Evolutionary conservation across 2,113 vertebrate species (phyloP).

Genomic region (Cyprinodon variegatus): DNA sequence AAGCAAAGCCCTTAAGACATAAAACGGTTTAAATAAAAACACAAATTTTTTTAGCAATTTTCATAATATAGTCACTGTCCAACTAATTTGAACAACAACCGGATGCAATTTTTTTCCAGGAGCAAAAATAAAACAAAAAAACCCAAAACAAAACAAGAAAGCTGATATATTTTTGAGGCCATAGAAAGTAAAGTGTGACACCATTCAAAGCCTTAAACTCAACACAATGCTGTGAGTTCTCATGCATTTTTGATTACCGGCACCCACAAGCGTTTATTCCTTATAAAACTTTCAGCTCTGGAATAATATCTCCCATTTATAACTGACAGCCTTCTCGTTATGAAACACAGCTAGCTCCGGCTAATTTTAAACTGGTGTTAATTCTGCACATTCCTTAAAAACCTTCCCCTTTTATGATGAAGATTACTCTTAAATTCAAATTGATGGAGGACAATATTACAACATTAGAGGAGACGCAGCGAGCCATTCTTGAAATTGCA

Average conservation of each 20-base stretch:
- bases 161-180: not conserved
- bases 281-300: constrained; percentile 47
- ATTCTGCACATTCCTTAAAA: constrained; percentile 66
- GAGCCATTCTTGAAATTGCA: constrained; percentile 74
- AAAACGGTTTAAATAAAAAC: not conserved
- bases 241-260: constrained; percentile 53
- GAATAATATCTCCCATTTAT: constrained; percentile 53
- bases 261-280: constrained; percentile 43
- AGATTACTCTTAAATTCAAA: constrained; percentile 76
- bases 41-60: no score
- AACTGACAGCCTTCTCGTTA: constrained; percentile 49
- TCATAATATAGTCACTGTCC: no score
- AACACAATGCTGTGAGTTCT: constrained; percentile 31
- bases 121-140: not conserved
- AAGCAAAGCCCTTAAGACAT: not conserved
- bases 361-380: constrained; percentile 72
- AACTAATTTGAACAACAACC: not conserved
- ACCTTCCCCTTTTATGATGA: constrained; percentile 66
- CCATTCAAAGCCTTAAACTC: constrained; percentile 28
- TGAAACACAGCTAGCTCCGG: constrained; percentile 64
- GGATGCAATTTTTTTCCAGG: not conserved
- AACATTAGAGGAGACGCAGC: constrained; percentile 59
- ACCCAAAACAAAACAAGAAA: not conserved
- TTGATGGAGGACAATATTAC: constrained; percentile 67
- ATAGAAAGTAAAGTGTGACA: not conserved